Base-by-base conservation (phyloP, 2,113 vertebrate genomes). In the Tetrao urogallus region DNA sequence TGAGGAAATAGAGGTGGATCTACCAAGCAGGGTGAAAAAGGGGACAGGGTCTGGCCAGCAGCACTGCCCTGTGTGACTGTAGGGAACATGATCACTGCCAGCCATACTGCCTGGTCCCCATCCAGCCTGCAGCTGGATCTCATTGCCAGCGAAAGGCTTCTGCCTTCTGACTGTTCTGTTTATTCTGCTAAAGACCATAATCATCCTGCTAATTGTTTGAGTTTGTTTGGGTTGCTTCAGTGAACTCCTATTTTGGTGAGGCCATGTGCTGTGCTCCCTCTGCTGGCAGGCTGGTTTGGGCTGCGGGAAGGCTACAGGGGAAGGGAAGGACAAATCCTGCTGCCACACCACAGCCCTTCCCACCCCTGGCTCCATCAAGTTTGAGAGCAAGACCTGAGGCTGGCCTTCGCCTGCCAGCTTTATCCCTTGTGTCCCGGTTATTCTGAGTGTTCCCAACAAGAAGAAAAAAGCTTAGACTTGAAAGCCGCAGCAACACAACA, bases 201-300 rank as follows among this genome's bases (percentile, higher is more conserved):
- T 91, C 70, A 74, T 64, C 63, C 77, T 89, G 83, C 74, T 84
- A 58, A 84, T 73, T 95, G 95, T 89, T 90, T 94, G 87, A 58
- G 61, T 83, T 86, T 75, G 76, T 85, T 92, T 66, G 84, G 58
- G 28, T 25, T 72, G 63, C 79, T 92, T 84, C 50, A 88, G 77
- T 74, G 57, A 61, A 64, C 78, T 90, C 74, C 27, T 54, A 19
- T 81, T 81, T 89, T 75, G 61, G 84, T 15, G 81, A 66, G 94
- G 8, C 48, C 81, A 22, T 42, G 88, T 36, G 77, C 90, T 69
- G 80, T 83, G 0, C 95, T 95, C 90, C 92, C 92, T 92, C 96
- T 95, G 88, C 94, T 94, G 96, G 93, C 73, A 84, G 57, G 24
- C 73, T 90, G 64, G 0, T 67, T 58, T 8, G 69, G 82, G 72